These are phyloP conservation scores for Drosophila sechellia DNA, from an alignment of 1,140 invertebrate genomes.

Conservation along the genomic window DNA sequence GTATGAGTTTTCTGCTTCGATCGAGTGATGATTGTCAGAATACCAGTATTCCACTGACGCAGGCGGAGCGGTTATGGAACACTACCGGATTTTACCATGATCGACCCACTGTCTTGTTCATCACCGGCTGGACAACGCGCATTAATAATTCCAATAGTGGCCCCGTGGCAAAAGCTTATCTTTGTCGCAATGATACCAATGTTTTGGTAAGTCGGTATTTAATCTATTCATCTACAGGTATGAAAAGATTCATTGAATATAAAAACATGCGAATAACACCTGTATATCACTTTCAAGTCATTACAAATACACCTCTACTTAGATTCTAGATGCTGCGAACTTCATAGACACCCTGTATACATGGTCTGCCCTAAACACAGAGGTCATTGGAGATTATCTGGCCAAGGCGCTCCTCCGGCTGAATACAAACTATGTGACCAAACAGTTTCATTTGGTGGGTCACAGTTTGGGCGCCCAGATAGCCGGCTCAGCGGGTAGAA, in stretches of 20 bases:
- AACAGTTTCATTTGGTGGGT: slow-evolving; percentile 67
- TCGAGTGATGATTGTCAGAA: slow-evolving; percentile 32
- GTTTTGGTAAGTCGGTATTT: slow-evolving; percentile 35
- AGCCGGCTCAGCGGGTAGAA: slow-evolving; percentile 85
- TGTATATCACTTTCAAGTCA: too few relatives aligned
- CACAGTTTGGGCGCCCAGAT: slow-evolving; percentile 85
- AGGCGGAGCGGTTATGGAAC: slow-evolving; percentile 18
- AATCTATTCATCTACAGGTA: too few relatives aligned
- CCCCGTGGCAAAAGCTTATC: slow-evolving; percentile 46
- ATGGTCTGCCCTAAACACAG: slow-evolving; percentile 73
- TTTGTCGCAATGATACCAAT: slow-evolving; percentile 53
- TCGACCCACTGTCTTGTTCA: slow-evolving; percentile 34
- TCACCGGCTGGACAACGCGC: slow-evolving; percentile 45
- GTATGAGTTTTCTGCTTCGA: slow-evolving; percentile 35
- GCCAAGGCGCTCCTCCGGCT: slow-evolving; percentile 55
- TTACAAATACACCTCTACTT: too few relatives aligned
- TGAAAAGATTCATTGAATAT: too few relatives aligned
- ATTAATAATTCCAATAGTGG: slow-evolving; percentile 39
- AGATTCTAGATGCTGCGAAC: slow-evolving; percentile 56
- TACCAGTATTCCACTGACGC: slow-evolving; percentile 22
- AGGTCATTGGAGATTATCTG: slow-evolving; percentile 56
- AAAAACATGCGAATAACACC: neutral
- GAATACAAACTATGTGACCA: slow-evolving; percentile 35
- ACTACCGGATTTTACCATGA: slow-evolving; percentile 20
- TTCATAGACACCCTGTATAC: slow-evolving; percentile 70